Evolutionary conservation across 2,797 vertebrate genomes (phyloP).

Genomic region (Zenarchopterus dispar): DNA sequence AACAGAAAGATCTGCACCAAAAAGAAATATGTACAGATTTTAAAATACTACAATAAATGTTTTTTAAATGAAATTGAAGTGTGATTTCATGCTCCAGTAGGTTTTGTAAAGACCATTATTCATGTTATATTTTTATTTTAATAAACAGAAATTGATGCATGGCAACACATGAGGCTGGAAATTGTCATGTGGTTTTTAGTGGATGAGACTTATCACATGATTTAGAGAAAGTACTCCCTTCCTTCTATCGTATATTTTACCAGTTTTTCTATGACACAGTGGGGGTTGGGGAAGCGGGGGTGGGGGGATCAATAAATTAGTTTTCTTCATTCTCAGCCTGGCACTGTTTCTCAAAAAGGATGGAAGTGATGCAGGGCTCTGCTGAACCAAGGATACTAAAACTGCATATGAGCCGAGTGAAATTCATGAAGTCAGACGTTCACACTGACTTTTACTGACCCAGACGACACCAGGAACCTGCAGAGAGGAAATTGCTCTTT

Average conservation of each 20-base stretch:
- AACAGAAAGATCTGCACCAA: constrained; percentile 13
- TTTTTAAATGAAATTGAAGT: constrained; percentile 1
- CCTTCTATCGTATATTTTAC: no score
- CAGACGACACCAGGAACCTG: constrained; percentile 17
- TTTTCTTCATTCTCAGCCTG: constrained; percentile 4
- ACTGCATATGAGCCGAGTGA: constrained; percentile 8
- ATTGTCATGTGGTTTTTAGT: constrained; percentile 21
- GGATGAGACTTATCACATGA: constrained; percentile 20
- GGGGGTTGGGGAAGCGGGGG: background rate
- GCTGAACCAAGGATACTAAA: constrained; percentile 1
- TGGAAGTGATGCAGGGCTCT: constrained; percentile 11
- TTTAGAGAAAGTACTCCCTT: constrained; percentile 41
- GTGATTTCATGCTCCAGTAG: constrained; percentile 5
- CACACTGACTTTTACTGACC: background rate
- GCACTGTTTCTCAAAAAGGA: constrained; percentile 17
- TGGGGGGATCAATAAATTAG: background rate
- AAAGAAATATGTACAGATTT: constrained; percentile 13
- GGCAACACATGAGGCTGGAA: constrained; percentile 5
- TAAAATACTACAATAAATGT: constrained; percentile 8
- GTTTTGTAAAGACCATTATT: constrained; percentile 6
- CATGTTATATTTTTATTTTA: background rate
- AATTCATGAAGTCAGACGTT: constrained; percentile 16
- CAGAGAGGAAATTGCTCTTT: constrained; percentile 25
- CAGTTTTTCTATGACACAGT: background rate
- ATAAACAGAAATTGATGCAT: background rate